Percentiles rank a stretch among this genome's conserved stretches.
Conservation (phyloP, 64 coral and sea anemone genomes). For the Montipora foliosa region DNA sequence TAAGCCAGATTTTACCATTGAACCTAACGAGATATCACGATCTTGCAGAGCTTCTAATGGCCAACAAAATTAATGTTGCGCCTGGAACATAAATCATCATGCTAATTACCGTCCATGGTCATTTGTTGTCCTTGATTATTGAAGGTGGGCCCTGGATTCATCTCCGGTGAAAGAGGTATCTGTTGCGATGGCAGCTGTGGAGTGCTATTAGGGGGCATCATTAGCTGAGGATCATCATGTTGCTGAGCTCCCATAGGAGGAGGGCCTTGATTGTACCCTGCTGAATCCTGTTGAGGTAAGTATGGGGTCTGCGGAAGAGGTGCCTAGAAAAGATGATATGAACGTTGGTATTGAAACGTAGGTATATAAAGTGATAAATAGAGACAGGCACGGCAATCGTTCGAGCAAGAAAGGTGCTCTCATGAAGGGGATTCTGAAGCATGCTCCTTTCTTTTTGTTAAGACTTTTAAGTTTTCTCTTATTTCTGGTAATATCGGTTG, state of each 20-base stretch:
- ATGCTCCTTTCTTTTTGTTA: no score
- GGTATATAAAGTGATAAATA: no score
- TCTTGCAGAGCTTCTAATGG: no score
- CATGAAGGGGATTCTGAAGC: no score
- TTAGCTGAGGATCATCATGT: neutral
- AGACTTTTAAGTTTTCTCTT: no score
- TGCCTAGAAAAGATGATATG: neutral
- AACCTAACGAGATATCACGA: no score
- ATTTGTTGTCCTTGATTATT: constrained; percentile 23
- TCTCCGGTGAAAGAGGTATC: constrained; percentile 6
- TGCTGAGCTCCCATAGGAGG: constrained; percentile 15
- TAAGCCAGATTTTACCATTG: no score
- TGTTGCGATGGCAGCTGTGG: constrained; percentile 11
- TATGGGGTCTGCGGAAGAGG: constrained; percentile 3
- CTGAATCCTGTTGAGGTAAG: neutral
- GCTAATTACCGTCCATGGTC: neutral
- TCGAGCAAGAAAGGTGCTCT: no score
- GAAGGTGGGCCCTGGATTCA: constrained; percentile 10
- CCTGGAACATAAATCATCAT: no score
- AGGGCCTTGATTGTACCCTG: neutral
- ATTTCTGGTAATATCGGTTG: no score
- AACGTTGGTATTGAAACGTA: neutral
- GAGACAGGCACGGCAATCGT: no score
- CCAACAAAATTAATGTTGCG: no score
- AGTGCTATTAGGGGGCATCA: neutral